Percentiles rank a stretch among this genome's conserved stretches.
Conservation (phyloP, 2,797 vertebrate genomes). For the Crypturellus tataupa region DNA sequence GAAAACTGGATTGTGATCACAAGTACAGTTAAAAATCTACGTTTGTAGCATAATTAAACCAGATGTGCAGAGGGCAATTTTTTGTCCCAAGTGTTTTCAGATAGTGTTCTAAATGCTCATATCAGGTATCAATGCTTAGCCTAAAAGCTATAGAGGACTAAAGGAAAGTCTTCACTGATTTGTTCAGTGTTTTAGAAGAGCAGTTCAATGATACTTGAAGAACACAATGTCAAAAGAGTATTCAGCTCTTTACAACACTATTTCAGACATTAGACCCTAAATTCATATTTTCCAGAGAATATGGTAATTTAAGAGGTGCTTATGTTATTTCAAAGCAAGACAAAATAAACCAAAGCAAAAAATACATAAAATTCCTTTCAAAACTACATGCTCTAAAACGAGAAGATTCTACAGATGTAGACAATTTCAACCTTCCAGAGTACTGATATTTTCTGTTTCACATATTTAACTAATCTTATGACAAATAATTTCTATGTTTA, state of each 20-base stretch:
- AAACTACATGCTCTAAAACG: background rate
- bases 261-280: background rate
- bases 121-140: background rate
- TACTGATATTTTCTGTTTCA: background rate
- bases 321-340: background rate
- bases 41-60: background rate
- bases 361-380: background rate
- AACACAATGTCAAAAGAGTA: background rate
- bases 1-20: background rate
- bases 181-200: background rate
- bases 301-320: background rate
- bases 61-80: background rate
- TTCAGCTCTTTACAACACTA: background rate
- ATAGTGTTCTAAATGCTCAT: background rate
- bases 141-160: background rate
- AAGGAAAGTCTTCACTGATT: background rate
- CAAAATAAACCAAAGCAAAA: background rate
- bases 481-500: background rate
- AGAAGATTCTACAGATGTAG: accelerated
- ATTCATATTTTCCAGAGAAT: background rate
- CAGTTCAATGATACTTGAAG: background rate
- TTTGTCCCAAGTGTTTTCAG: background rate
- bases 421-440: background rate
- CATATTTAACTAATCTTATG: background rate
- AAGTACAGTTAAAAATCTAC: background rate